Evolutionary conservation across 2,888 invertebrate species (phyloP).

Genomic region (Leptopilina drosophilae): DNA sequence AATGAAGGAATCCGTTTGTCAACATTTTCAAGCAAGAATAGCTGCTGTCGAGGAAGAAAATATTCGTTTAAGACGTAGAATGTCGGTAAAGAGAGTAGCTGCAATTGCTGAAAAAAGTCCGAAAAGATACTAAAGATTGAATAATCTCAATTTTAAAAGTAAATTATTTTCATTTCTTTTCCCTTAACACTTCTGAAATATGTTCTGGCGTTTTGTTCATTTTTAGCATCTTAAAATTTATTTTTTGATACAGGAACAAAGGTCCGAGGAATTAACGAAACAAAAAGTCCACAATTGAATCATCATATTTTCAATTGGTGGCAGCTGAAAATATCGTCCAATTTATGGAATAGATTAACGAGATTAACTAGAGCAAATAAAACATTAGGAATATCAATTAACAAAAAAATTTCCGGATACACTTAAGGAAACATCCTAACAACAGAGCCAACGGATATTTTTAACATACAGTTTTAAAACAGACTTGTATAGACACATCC

Average conservation of each 20-base stretch:
- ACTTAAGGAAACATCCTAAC: slow-evolving; percentile 76
- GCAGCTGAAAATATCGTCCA: slow-evolving; percentile 88
- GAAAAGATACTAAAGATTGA: slow-evolving; percentile 55
- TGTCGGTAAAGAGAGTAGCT: slow-evolving; percentile 63
- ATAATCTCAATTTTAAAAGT: slow-evolving; percentile 62
- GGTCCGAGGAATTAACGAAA: slow-evolving; percentile 84
- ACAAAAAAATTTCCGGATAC: slow-evolving; percentile 79
- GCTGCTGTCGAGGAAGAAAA: slow-evolving; percentile 87
- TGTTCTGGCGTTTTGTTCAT: not conserved
- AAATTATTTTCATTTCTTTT: slow-evolving; percentile 25
- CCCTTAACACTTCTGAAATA: not conserved
- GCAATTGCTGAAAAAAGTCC: slow-evolving; percentile 51
- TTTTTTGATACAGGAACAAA: slow-evolving; percentile 79
- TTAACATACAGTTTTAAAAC: slow-evolving; percentile 65
- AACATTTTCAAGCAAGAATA: slow-evolving; percentile 85
- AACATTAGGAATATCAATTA: slow-evolving; percentile 78
- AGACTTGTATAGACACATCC: slow-evolving; percentile 58
- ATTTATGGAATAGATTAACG: slow-evolving; percentile 87
- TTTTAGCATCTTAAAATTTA: slow-evolving; percentile 25
- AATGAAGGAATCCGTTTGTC: slow-evolving; percentile 89
- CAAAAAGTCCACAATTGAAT: slow-evolving; percentile 87
- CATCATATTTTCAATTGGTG: slow-evolving; percentile 89
- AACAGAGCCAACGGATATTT: slow-evolving; percentile 64
- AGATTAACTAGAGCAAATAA: slow-evolving; percentile 81
- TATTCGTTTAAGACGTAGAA: slow-evolving; percentile 80